A percentile compares a stretch with the other conserved stretches of the same genome.
Evolutionary conservation across 2,797 vertebrate genomes (phyloP).

Genomic region (Sebastes iracundus): DNA sequence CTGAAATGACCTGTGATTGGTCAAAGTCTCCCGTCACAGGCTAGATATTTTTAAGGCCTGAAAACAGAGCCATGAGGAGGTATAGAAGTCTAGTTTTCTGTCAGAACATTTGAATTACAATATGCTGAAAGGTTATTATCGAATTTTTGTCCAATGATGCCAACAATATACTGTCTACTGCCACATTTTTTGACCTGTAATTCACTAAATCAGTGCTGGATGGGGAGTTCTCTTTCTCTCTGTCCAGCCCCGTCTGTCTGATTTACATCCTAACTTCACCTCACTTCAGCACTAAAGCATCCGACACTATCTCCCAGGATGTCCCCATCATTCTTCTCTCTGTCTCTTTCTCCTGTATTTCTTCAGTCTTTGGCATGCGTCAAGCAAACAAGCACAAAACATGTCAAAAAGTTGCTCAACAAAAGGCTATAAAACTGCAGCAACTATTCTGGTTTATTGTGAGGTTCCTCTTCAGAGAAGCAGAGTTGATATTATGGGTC

Average conservation of each 20-base stretch:
- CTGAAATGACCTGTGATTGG: no score
- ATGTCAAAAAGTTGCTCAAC: not conserved
- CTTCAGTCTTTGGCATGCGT: not conserved
- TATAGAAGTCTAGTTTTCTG: accelerated
- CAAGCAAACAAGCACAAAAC: not conserved
- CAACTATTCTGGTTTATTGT: not conserved
- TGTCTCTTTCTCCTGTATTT: not conserved
- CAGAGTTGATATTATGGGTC: slow-evolving; percentile 27
- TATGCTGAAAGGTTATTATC: no score
- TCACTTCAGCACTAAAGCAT: not conserved
- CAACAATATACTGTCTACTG: no score
- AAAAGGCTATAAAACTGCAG: not conserved
- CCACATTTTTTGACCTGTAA: not conserved
- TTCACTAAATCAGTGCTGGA: not conserved
- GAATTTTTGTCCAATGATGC: no score
- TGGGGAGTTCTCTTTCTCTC: not conserved
- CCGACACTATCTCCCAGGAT: not conserved
- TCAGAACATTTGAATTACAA: no score
- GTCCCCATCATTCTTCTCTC: not conserved
- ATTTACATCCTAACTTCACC: slow-evolving; percentile 18
- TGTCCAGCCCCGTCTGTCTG: slow-evolving; percentile 6
- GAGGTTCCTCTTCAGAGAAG: slow-evolving; percentile 21
- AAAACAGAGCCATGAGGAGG: no score
- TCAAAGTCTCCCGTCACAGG: no score
- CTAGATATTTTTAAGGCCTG: no score